phyloP scores from a whole-genome alignment of 2,113 vertebrate species.

The Typhlomys cinereus region DNA sequence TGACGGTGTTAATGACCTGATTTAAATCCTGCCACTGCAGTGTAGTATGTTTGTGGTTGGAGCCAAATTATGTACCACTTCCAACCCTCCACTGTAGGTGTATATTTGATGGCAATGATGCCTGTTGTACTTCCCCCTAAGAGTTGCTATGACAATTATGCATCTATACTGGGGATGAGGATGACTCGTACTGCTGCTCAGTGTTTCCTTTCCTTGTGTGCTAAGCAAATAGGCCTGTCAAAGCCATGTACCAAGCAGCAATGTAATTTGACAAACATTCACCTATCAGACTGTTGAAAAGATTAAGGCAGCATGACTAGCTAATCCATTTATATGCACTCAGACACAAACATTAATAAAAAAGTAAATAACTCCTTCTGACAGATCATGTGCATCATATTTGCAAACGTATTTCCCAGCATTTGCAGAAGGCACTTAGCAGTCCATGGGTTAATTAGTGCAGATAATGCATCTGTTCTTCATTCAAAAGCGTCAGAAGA shows the following conservation, averaged over 20 bases:
- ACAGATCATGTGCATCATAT: not conserved
- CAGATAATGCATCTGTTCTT: slow-evolving; percentile 23
- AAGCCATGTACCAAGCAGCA: not conserved
- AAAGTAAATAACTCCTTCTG: not conserved
- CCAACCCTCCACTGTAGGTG: not conserved
- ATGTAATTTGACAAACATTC: not conserved
- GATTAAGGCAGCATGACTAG: not conserved
- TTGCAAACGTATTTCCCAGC: not conserved
- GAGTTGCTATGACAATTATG: not conserved
- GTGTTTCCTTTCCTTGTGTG: not conserved
- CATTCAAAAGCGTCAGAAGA: slow-evolving; percentile 57
- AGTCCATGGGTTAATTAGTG: not conserved
- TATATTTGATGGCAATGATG: not conserved
- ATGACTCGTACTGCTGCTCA: not conserved
- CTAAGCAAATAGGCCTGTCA: not conserved
- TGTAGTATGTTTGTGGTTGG: not conserved
- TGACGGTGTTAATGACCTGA: not conserved
- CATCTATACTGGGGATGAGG: not conserved
- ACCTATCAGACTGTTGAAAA: slow-evolving; percentile 19
- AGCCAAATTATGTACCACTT: not conserved
- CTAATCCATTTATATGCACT: not conserved
- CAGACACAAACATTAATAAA: not conserved
- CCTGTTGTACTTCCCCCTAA: not conserved
- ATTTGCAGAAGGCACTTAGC: not conserved
- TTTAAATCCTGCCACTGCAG: not conserved